A percentile compares a stretch with the other conserved stretches of the same genome.
These are phyloP conservation scores for Bovichtus variegatus DNA, from an alignment of 2,797 vertebrate genomes.

Conservation along the genomic window DNA sequence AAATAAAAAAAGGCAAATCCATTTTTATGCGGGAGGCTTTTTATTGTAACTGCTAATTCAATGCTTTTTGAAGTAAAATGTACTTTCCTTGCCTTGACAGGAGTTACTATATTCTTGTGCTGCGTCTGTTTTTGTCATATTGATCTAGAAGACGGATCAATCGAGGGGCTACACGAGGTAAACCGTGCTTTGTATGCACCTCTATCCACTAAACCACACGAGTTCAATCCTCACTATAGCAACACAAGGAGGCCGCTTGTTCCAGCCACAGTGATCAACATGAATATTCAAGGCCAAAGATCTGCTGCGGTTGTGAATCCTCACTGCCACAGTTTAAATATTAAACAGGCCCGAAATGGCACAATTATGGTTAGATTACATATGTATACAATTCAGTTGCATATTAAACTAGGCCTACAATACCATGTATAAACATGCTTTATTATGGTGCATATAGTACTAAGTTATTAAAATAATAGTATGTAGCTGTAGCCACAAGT, in stretches of 20 bases:
- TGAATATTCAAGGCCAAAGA: background rate
- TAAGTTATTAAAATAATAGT: no score
- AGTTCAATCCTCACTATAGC: background rate
- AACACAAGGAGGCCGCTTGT: background rate
- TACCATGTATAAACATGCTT: no score
- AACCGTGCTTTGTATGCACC: background rate
- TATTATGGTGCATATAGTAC: no score
- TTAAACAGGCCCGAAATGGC: background rate
- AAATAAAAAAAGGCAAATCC: constrained; percentile 71
- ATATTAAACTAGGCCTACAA: no score
- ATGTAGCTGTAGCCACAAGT: no score
- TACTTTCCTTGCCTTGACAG: background rate
- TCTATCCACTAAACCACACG: background rate
- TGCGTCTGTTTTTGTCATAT: background rate
- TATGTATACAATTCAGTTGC: no score
- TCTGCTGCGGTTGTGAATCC: no score
- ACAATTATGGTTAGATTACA: no score
- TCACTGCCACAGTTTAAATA: no score
- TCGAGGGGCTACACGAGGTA: background rate
- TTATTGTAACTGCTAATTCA: background rate
- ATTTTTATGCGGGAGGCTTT: constrained; percentile 21
- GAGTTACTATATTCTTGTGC: background rate
- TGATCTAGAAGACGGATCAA: background rate
- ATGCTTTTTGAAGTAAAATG: constrained; percentile 6
- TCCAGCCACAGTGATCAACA: background rate